Base-by-base conservation (phyloP, 53 echinoderm and acorn worm species). In the Henricia sp. region DNA sequence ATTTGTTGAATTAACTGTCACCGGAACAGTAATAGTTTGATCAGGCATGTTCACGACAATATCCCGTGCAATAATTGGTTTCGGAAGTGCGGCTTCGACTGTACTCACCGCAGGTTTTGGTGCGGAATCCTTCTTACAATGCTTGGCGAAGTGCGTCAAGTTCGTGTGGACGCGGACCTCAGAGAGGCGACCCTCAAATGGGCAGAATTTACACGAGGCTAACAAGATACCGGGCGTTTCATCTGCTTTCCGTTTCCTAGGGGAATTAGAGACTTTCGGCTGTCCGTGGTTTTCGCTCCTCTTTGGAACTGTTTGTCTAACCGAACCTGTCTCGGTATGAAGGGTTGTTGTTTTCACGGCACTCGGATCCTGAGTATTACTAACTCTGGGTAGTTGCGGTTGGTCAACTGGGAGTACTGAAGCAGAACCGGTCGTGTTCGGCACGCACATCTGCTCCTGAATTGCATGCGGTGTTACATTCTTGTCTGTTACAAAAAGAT, bases 121-220 rank as follows among this genome's bases (percentile, higher is more conserved):
- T n/a, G n/a, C n/a, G n/a, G n/a, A n/a, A n/a, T n/a, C 37, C 14
- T 86, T 70, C 36, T 76, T 85, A 1, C 55, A 30, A 83, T 82
- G 77, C 54, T 91, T 91, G 20, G 87, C 82, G 57, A 91, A 91
- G 74, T 91, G 91, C 20, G 36, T 74, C 28, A 24, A 32, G 19
- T 91, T 91, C 72, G 48, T 91, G 91, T 52, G 74, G 29, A 2
- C 91, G 91, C 32, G 87, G 68, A 25, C 74, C 87, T n/a, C 55
- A 43, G 30, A 65, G 50, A 16, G 67, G 20, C n/a, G 53, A 56
- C 74, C 46, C 39, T 83, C 58, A 50, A 87, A 91, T 35, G 87
- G 73, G 50, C 91, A 91, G 37, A 91, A 91, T 20, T 87, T 87
- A 33, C 91, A 91, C 42, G 57, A 42, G 6, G 51, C n/a, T 30